phyloP scores from a whole-genome alignment of 1,140 invertebrate genomes.

The Bombus consobrinus region DNA sequence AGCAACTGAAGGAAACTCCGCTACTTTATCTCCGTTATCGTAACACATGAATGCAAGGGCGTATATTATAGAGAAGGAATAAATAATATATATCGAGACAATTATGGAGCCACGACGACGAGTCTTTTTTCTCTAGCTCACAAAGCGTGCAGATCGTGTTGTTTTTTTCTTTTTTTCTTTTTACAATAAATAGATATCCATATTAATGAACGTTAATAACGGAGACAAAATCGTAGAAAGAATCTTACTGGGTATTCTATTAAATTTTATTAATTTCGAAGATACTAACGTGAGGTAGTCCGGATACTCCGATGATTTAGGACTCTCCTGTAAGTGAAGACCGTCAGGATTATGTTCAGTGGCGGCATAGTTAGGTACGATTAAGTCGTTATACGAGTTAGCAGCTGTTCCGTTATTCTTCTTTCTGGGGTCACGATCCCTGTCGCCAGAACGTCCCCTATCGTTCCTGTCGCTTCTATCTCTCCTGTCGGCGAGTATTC shows the following conservation, averaged over 20 bases:
- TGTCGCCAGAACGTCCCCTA: slow-evolving; percentile 57
- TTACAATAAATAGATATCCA: too few species aligned
- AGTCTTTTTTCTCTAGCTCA: too few species aligned
- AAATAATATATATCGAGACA: too few species aligned
- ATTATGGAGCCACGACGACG: too few species aligned
- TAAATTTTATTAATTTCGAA: neutral
- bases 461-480: slow-evolving; percentile 69
- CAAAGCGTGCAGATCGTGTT: too few species aligned
- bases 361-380: slow-evolving; percentile 22
- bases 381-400: slow-evolving; percentile 21
- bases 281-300: slow-evolving; percentile 84
- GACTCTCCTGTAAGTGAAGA: slow-evolving; percentile 50
- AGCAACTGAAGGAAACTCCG: neutral
- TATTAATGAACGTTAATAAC: too few species aligned
- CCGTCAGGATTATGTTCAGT: slow-evolving; percentile 25
- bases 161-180: too few species aligned
- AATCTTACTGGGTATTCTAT: too few species aligned
- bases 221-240: too few species aligned
- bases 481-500: slow-evolving; percentile 50
- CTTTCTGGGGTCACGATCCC: slow-evolving; percentile 57
- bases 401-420: neutral
- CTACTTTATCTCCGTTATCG: neutral
- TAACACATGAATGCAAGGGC: neutral
- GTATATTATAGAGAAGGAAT: neutral
- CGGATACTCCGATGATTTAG: slow-evolving; percentile 78